Evolutionary conservation across 2,797 vertebrate species (phyloP).

Genomic region (Tiaroga cobitis): DNA sequence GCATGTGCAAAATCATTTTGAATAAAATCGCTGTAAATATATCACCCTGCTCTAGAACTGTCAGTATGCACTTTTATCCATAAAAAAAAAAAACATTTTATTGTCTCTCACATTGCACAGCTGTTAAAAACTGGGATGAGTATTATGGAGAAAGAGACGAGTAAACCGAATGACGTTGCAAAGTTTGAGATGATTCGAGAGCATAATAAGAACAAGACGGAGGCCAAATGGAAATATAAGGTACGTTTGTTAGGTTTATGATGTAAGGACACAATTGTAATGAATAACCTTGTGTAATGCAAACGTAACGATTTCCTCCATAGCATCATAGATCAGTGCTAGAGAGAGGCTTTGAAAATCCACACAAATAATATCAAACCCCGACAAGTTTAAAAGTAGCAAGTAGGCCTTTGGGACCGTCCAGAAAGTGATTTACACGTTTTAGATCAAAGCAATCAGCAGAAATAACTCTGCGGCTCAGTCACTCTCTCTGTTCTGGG

Average conservation of each 20-base stretch:
- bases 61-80: not conserved
- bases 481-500: conserved; percentile 63
- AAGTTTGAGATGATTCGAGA: conserved; percentile 91
- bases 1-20: not conserved
- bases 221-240: conserved; percentile 99
- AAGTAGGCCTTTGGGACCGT: conserved; percentile 41
- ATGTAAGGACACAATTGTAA: not conserved
- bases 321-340: conserved; percentile 36
- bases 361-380: conserved; percentile 51
- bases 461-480: conserved; percentile 59
- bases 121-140: conserved; percentile 88
- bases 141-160: conserved; percentile 86
- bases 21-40: not conserved
- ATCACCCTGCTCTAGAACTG: not conserved
- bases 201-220: conserved; percentile 96
- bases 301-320: conserved; percentile 6
- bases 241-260: conserved; percentile 77
- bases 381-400: conserved; percentile 51
- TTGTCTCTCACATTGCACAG: conserved; percentile 69
- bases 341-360: conserved; percentile 46
- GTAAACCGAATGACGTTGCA: conserved; percentile 89
- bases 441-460: conserved; percentile 62
- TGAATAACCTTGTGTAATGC: conserved; percentile 28
- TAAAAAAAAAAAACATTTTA: not conserved
- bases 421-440: conserved; percentile 68